Evolutionary conservation across 1,140 invertebrate genomes (phyloP), one percentile per base, ranked within the genome.

Genomic region (Drosophila persimilis): DNA sequence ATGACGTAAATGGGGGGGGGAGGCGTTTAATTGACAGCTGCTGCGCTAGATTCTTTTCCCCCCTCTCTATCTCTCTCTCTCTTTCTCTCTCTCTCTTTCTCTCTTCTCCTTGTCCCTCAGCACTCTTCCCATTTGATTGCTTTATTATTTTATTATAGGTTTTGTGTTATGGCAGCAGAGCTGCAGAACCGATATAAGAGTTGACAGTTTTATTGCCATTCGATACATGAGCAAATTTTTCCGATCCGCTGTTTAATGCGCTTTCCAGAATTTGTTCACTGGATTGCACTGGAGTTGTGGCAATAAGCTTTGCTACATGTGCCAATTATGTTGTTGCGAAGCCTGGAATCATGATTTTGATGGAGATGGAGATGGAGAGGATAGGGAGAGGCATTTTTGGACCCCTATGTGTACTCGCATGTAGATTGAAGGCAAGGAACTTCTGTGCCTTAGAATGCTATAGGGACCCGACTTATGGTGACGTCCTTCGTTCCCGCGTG

Each of bases 131-230:
- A 4, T 45, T 45, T 26, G 43, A 41, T 50, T 45, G 4, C 11
- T n/a, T 66, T 45, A 20, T 65, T 64, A 39, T 39, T 52, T 39
- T 52, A 70, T 61, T 20, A 53, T 54, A 39, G 22, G 17, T 13
- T 31, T 35, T 65, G 31, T 11, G 31, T 4, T 11, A 11, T 39
- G 35, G 35, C 4, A 4, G 4, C 35, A 39, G 3, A 5, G 35
- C 35, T 39, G 58, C 24, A 52, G 7, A 54, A 41, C 26, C 41
- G 44, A 24, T 39, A 43, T 13, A 31, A 48, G 35, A 57, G 73
- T 64, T 73, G 69, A 64, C 71, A 55, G 52, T 53, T 73, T 64
- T 73, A 56, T 56, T 41, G 44, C 54, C 29, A 44, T 59, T 74
- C 56, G 39, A 61, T 58, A 52, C 65, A 35, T 69, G 63, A 20